Conservation (phyloP, 64 coral and sea anemone species). For the Astreopora myriophthalma region DNA sequence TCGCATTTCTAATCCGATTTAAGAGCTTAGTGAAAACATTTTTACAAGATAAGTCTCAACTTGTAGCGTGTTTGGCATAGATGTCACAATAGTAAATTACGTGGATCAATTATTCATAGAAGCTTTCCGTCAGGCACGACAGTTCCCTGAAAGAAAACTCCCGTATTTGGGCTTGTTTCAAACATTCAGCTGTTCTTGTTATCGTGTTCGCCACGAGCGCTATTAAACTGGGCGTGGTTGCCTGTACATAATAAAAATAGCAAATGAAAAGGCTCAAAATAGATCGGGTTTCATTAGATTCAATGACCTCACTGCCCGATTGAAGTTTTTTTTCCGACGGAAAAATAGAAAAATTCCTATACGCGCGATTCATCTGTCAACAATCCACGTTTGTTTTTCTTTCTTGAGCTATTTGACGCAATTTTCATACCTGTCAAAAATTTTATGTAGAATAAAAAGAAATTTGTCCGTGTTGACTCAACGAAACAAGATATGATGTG, state of each 20-base stretch:
- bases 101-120: neutral
- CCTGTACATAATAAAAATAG: neutral
- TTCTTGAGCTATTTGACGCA: neutral
- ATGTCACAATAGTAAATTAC: neutral
- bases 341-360: neutral
- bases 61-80: neutral
- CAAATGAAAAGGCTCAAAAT: neutral
- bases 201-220: neutral
- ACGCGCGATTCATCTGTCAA: neutral
- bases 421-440: neutral
- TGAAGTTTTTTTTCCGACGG: neutral
- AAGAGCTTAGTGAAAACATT: neutral
- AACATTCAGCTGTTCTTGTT: neutral
- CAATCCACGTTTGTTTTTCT: neutral
- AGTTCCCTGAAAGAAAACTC: neutral
- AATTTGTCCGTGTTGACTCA: no score
- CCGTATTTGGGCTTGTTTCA: neutral
- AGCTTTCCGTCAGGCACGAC: neutral
- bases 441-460: no score
- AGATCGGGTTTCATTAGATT: neutral
- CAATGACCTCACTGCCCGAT: neutral
- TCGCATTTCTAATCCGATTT: neutral
- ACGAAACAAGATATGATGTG: no score
- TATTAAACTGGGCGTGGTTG: neutral
- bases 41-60: neutral